Evolutionary conservation across 2,888 invertebrate genomes (phyloP).

Genomic region (Nomada goodeniana): DNA sequence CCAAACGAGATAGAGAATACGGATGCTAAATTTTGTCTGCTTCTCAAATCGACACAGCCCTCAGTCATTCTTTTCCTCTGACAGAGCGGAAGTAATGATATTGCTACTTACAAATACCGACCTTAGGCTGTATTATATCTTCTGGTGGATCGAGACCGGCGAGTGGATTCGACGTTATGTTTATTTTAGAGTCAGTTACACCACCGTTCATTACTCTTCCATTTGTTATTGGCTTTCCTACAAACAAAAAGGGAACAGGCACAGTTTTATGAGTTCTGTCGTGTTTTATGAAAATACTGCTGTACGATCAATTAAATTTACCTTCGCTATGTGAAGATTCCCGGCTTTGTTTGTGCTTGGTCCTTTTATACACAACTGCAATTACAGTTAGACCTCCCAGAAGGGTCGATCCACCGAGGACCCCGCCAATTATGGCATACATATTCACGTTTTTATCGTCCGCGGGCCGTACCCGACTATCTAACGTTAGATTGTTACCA

Average conservation of each 20-base stretch:
- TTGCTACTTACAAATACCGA: conserved; percentile 78
- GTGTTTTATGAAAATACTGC: background rate
- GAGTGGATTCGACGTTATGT: conserved; percentile 91
- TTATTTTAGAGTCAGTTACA: conserved; percentile 86
- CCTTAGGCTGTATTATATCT: conserved; percentile 85
- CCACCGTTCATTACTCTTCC: conserved; percentile 83
- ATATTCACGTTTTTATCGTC: conserved; percentile 81
- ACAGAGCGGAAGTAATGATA: conserved; percentile 58
- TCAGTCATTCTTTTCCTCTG: conserved; percentile 58
- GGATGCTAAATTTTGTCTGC: background rate
- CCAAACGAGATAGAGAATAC: background rate
- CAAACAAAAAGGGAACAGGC: background rate
- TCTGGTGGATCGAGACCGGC: conserved; percentile 88
- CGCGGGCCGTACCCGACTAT: conserved; percentile 81
- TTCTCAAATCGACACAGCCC: conserved; percentile 19
- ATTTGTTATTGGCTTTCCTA: conserved; percentile 82
- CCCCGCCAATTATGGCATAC: conserved; percentile 87
- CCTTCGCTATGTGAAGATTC: conserved; percentile 82
- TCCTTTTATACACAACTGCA: conserved; percentile 85
- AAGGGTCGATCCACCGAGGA: conserved; percentile 85
- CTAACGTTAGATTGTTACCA: conserved; percentile 55
- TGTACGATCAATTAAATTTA: conserved; percentile 49
- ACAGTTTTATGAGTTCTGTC: background rate
- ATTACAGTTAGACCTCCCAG: conserved; percentile 82
- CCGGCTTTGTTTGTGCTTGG: conserved; percentile 85